These are phyloP conservation scores for Hycleus cichorii DNA, from an alignment of 1,140 invertebrate species.

Conservation along the genomic window DNA sequence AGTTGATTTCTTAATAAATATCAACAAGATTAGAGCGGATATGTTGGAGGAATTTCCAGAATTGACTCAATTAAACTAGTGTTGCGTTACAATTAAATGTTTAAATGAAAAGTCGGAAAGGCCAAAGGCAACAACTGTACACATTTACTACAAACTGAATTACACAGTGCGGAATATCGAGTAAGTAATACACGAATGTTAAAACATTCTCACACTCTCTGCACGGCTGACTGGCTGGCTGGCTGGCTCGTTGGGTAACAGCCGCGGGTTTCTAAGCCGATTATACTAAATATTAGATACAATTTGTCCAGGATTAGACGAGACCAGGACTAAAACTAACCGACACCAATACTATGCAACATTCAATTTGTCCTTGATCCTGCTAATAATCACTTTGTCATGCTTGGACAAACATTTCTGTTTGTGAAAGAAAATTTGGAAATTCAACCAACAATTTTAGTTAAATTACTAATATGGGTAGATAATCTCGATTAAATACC, in stretches of 20 bases:
- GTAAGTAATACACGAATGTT: background rate
- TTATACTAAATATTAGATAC: constrained; percentile 40
- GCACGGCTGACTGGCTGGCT: too few relatives aligned
- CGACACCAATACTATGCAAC: constrained; percentile 15
- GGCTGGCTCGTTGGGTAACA: background rate
- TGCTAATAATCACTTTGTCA: constrained; percentile 29
- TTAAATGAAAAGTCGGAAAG: background rate
- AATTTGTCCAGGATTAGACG: constrained; percentile 37
- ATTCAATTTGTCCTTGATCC: constrained; percentile 32
- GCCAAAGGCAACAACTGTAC: too few relatives aligned
- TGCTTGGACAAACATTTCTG: background rate
- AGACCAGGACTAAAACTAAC: constrained; percentile 15
- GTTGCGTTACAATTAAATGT: background rate
- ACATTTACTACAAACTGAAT: too few relatives aligned
- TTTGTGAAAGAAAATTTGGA: too few relatives aligned
- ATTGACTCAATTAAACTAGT: background rate
- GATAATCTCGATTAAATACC: too few relatives aligned
- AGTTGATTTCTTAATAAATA: too few relatives aligned
- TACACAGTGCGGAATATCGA: background rate
- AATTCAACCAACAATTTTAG: too few relatives aligned
- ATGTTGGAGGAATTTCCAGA: too few relatives aligned
- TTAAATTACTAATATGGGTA: too few relatives aligned
- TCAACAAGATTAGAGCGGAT: too few relatives aligned
- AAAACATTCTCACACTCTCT: background rate
- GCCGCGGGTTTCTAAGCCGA: constrained; percentile 28